These are phyloP conservation scores for Psittacula cyanocephala DNA, from an alignment of 2,113 vertebrate genomes.

Conservation along the genomic window DNA sequence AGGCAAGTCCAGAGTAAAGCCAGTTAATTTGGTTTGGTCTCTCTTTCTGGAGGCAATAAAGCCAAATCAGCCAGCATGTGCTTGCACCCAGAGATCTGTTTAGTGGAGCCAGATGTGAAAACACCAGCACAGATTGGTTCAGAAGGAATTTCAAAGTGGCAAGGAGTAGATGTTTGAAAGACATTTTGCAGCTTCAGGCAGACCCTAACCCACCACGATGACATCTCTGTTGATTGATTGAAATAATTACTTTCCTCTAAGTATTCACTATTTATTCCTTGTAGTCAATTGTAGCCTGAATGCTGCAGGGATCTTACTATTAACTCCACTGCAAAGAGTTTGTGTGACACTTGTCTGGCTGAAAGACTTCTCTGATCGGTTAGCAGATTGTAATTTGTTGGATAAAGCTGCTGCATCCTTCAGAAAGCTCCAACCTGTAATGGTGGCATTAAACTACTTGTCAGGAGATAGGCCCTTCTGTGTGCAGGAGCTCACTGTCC, in stretches of 20 bases:
- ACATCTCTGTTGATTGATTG: not conserved
- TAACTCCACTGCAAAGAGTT: not conserved
- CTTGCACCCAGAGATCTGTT: not conserved
- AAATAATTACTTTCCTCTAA: not conserved
- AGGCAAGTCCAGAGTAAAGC: not conserved
- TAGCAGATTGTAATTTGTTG: not conserved
- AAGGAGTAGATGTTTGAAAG: not conserved
- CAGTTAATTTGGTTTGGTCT: not conserved
- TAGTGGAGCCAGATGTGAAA: not conserved
- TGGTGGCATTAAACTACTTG: not conserved
- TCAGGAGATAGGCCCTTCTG: not conserved
- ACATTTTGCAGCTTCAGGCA: not conserved
- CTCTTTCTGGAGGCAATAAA: not conserved
- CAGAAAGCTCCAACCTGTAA: not conserved
- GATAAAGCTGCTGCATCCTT: not conserved
- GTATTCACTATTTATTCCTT: not conserved
- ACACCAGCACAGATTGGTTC: not conserved
- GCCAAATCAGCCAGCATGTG: not conserved
- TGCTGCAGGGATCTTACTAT: not conserved
- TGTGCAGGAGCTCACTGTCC: not conserved
- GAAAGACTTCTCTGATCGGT: not conserved
- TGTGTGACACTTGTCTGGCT: not conserved
- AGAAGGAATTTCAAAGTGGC: not conserved
- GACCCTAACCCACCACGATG: not conserved
- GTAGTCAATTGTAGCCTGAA: not conserved